These are phyloP conservation scores for Rutpela maculata DNA, from an alignment of 2,888 invertebrate genomes.

Conservation along the genomic window DNA sequence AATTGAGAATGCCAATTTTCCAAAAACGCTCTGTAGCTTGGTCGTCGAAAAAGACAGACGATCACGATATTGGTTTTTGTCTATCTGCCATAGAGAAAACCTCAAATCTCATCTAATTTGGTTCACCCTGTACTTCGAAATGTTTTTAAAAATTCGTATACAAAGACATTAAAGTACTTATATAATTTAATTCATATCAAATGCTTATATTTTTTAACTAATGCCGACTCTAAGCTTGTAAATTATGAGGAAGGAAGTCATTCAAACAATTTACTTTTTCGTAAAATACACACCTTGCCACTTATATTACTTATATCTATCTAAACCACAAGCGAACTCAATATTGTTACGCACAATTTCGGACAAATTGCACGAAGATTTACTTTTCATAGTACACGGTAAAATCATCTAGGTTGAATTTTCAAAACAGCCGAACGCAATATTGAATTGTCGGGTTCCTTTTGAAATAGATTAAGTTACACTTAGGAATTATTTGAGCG, in stretches of 20 bases:
- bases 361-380: constrained; percentile 23
- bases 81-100: too few relatives aligned
- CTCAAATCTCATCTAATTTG: too few relatives aligned
- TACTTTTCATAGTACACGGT: constrained; percentile 19
- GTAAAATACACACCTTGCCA: constrained; percentile 1
- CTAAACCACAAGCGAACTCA: background rate
- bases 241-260: background rate
- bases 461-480: constrained; percentile 44
- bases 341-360: constrained; percentile 22
- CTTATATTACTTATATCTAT: background rate
- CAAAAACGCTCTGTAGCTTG: too few relatives aligned
- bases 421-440: background rate
- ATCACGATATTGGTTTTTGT: too few relatives aligned
- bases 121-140: too few relatives aligned
- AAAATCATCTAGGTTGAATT: background rate
- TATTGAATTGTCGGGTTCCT: constrained; percentile 27
- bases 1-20: too few relatives aligned
- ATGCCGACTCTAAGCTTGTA: background rate
- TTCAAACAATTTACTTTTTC: background rate
- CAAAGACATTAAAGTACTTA: too few relatives aligned
- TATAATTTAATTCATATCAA: too few relatives aligned
- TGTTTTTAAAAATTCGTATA: too few relatives aligned
- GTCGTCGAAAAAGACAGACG: too few relatives aligned
- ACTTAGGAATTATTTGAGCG: constrained; percentile 46
- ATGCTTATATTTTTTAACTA: too few relatives aligned